A percentile compares a stretch with the other conserved stretches of the same genome.
Conservation (phyloP, 2,113 vertebrate species). For the Scatophagus argus region DNA sequence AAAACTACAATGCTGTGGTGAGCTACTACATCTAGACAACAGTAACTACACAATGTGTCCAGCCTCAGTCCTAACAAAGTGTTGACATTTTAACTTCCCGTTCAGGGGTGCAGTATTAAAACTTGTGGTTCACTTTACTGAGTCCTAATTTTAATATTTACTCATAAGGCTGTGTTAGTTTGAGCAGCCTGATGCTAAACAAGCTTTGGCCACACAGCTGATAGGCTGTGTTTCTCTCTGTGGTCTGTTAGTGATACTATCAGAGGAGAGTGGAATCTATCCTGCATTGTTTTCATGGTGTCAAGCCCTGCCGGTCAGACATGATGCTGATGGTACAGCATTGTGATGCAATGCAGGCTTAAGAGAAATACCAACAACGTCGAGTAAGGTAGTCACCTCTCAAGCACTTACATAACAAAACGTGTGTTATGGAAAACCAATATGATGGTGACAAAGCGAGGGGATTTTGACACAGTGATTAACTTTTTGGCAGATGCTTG, state of each 20-base stretch:
- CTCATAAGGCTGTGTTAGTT: not conserved
- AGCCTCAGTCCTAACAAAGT: not conserved
- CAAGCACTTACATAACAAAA: not conserved
- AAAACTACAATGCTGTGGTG: not conserved
- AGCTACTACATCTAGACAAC: not conserved
- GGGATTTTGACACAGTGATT: conserved; percentile 54
- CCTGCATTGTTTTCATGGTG: conserved; percentile 13
- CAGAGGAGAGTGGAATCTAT: conserved; percentile 20
- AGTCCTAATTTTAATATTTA: conserved; percentile 5
- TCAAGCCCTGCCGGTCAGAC: conserved; percentile 35
- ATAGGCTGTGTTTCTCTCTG: not conserved
- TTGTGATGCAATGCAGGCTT: conserved; percentile 5
- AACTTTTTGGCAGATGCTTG: conserved; percentile 61
- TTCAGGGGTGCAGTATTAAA: not conserved
- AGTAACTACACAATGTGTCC: not conserved
- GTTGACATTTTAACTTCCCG: conserved; percentile 5
- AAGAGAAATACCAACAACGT: not conserved
- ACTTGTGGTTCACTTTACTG: not conserved
- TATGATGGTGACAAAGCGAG: not conserved
- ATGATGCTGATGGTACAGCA: not conserved
- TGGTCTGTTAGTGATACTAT: not conserved
- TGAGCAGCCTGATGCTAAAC: conserved; percentile 4
- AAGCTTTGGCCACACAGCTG: not conserved
- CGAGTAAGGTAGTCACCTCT: not conserved
- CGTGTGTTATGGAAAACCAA: not conserved